A percentile compares a stretch with the other conserved stretches of the same genome.
phyloP scores from a whole-genome alignment of 2,797 vertebrate genomes.

The Phataginus tetradactyla region DNA sequence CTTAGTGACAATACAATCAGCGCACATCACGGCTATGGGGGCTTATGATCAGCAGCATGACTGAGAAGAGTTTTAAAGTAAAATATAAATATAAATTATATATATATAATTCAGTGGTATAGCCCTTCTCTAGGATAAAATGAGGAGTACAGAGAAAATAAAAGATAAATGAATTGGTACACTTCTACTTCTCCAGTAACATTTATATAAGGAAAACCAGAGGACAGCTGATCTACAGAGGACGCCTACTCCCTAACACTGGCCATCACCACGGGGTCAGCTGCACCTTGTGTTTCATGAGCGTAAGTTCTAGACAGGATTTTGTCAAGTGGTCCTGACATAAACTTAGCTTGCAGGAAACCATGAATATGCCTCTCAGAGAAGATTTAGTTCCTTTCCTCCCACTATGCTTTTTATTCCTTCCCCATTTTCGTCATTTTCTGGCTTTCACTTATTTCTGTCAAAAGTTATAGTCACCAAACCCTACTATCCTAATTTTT shows the following conservation, averaged over 20 bases:
- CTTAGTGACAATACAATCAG: neutral
- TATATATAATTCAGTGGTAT: neutral
- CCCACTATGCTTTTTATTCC: neutral
- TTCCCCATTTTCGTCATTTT: conserved; percentile 21
- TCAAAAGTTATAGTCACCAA: neutral
- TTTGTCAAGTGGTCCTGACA: neutral
- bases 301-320: neutral
- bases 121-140: neutral
- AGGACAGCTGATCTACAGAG: neutral
- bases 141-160: neutral
- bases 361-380: neutral
- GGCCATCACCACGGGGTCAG: too few species aligned
- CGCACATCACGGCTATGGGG: neutral
- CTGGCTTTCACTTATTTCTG: conserved; percentile 16
- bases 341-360: neutral
- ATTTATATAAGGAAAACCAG: neutral
- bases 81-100: neutral
- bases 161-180: neutral
- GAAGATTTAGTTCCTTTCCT: neutral
- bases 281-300: neutral
- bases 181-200: neutral
- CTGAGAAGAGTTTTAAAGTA: neutral
- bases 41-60: neutral
- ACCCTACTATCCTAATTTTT: neutral
- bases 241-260: neutral